Evolutionary conservation across 2,888 invertebrate genomes (phyloP).

Genomic region (Drosophila birchii): DNA sequence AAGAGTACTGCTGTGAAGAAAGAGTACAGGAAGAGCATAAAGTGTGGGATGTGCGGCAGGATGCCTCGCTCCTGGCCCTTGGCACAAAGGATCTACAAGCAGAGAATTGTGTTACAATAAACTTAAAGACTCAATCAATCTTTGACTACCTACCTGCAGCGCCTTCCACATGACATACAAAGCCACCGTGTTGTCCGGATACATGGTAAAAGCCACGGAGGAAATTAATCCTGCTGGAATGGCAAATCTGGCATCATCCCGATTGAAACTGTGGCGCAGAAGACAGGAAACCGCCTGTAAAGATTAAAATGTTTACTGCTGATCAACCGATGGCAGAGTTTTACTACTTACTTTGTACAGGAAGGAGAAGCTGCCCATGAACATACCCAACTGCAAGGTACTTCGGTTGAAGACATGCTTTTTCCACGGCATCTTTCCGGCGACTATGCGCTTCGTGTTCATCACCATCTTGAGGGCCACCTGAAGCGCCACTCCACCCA

Average conservation of each 20-base stretch:
- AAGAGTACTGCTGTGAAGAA: constrained; percentile 91
- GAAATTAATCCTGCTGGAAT: constrained; percentile 90
- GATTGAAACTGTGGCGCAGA: constrained; percentile 87
- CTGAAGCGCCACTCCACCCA: constrained; percentile 88
- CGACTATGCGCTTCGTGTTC: constrained; percentile 86
- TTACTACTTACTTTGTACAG: constrained; percentile 87
- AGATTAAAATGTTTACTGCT: neutral
- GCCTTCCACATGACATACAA: constrained; percentile 93
- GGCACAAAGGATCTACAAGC: constrained; percentile 88
- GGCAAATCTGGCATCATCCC: constrained; percentile 88
- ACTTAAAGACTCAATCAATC: neutral
- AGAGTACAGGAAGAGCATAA: constrained; percentile 90
- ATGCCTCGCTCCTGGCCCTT: constrained; percentile 88
- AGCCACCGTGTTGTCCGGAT: constrained; percentile 91
- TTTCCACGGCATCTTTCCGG: constrained; percentile 85
- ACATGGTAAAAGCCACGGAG: constrained; percentile 89
- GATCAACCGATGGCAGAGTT: neutral
- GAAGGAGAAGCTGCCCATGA: constrained; percentile 89
- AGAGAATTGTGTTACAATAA: neutral
- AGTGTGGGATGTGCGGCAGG: constrained; percentile 89
- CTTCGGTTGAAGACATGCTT: constrained; percentile 86
- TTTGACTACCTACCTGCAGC: constrained; percentile 88
- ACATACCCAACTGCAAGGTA: constrained; percentile 88
- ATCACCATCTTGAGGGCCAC: constrained; percentile 87
- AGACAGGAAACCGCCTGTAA: constrained; percentile 88